These are phyloP conservation scores for Ptilorrhoa leucosticta DNA, from an alignment of 2,113 vertebrate genomes.

Conservation along the genomic window DNA sequence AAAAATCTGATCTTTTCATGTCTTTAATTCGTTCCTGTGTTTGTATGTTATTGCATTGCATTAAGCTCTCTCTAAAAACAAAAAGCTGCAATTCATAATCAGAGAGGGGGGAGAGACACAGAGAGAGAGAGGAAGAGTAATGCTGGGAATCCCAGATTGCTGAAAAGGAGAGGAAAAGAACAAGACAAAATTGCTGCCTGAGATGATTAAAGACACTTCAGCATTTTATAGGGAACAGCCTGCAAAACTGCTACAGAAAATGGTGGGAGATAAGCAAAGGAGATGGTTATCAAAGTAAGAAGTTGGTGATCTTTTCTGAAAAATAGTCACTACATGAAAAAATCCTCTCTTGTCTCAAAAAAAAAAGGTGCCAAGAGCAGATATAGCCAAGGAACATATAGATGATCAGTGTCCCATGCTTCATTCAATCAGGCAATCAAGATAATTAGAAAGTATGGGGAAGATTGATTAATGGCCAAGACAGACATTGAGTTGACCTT, in stretches of 20 bases:
- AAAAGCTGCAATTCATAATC: slow-evolving; percentile 22
- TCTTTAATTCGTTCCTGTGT: background rate
- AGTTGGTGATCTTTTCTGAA: background rate
- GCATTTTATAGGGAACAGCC: slow-evolving; percentile 8
- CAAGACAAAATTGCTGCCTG: slow-evolving; percentile 9
- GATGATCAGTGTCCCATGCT: slow-evolving; percentile 42
- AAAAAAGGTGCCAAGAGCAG: background rate
- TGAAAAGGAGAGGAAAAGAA: slow-evolving; percentile 13
- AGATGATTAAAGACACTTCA: slow-evolving; percentile 49
- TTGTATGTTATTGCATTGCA: slow-evolving; percentile 38
- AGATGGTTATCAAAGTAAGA: background rate
- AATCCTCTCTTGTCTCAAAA: background rate
- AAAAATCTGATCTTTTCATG: slow-evolving; percentile 19
- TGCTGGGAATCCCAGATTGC: slow-evolving; percentile 23
- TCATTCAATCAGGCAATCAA: slow-evolving; percentile 59
- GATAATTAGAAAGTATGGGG: slow-evolving; percentile 59
- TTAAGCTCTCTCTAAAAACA: slow-evolving; percentile 36
- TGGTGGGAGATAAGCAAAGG: background rate
- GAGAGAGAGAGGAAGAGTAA: background rate
- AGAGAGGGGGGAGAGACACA: background rate
- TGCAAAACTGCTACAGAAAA: slow-evolving; percentile 26
- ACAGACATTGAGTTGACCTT: slow-evolving; percentile 61
- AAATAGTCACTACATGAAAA: background rate
- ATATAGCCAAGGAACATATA: slow-evolving; percentile 17
- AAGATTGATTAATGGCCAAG: slow-evolving; percentile 67